Evolutionary conservation across 1,140 invertebrate species (phyloP), one percentile per base, ranked within the genome.

Genomic region (Microplitis demolitor): DNA sequence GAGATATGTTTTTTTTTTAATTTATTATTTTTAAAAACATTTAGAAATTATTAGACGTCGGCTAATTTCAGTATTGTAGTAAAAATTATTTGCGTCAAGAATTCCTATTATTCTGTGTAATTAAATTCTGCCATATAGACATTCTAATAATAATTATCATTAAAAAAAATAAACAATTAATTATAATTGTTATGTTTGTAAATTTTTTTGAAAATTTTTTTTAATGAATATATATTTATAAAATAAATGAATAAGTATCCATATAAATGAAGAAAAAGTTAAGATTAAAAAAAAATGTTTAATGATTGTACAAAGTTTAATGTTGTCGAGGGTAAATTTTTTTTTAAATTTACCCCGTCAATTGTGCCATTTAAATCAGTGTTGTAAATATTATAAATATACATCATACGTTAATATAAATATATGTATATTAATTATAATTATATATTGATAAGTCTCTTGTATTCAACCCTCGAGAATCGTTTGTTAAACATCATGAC

Each of bases 241-340:
- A 72, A 60, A 33, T 34, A 31, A 33, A 50, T 31, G 61, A 9
- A 61, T 73, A n/a, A 39, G 67, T 37, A 54, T 50, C 3, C 39
- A 45, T 13, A 53, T 53, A 60, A 56, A 70, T 71, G 16, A 24
- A 11, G n/a, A 50, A 31, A 54, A 34, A 39, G 16, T 68, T 16
- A 67, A 13, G 5, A 56, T 37, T 31, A 24, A 13, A 60, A 69
- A 24, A 58, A n/a, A 71, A 66, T 66, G 50, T 60, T 56, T 69
- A 68, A 74, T 4, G 50, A 71, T 79, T 84, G 83, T 84, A 84
- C 81, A 84, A 84, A 84, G 77, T 80, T 82, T 72, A 81, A 80
- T 81, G 79, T 84, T 84, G 60, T 60, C 70, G 69, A 60, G 60
- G 62, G 69, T 50, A 56, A 45, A 63, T 66, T 75, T 66, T 80